Evolutionary conservation across 2,888 invertebrate genomes (phyloP).

Genomic region (Cephus sareptanus): DNA sequence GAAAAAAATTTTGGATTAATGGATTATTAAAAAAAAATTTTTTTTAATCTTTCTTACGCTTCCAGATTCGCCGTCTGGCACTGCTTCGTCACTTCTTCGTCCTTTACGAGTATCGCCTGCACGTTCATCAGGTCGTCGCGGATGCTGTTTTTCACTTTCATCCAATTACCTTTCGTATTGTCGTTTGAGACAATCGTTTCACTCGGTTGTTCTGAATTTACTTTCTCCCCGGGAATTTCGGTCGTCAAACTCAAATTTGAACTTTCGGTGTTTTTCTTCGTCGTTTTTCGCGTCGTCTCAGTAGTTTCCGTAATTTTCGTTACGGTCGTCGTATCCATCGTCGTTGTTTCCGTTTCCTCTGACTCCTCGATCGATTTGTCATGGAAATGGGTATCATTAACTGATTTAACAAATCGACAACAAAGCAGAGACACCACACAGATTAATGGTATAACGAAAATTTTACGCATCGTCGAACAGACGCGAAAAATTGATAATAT

Average conservation of each 20-base stretch:
- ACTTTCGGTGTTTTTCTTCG: neutral
- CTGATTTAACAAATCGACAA: neutral
- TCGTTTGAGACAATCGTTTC: neutral
- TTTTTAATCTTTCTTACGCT: neutral
- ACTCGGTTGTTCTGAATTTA: rapidly evolving
- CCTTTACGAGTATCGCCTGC: slow-evolving; percentile 43
- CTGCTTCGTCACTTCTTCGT: slow-evolving; percentile 27
- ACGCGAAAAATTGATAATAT: neutral
- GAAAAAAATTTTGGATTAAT: neutral
- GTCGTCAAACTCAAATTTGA: neutral
- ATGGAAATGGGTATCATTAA: neutral
- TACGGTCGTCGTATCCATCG: too few species aligned
- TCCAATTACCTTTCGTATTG: slow-evolving; percentile 28
- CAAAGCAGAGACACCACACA: neutral
- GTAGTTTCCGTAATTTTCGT: neutral
- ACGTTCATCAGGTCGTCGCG: slow-evolving; percentile 26
- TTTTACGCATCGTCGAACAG: neutral
- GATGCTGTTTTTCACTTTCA: slow-evolving; percentile 26
- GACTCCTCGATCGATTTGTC: neutral
- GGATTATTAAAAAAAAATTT: neutral
- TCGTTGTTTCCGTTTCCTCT: neutral
- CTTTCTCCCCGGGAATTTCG: neutral
- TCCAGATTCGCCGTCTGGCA: slow-evolving; percentile 15
- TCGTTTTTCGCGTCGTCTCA: neutral
- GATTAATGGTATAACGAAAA: neutral